phyloP scores from a whole-genome alignment of 1,140 invertebrate genomes.

The Aphaenogaster ashmeadi region DNA sequence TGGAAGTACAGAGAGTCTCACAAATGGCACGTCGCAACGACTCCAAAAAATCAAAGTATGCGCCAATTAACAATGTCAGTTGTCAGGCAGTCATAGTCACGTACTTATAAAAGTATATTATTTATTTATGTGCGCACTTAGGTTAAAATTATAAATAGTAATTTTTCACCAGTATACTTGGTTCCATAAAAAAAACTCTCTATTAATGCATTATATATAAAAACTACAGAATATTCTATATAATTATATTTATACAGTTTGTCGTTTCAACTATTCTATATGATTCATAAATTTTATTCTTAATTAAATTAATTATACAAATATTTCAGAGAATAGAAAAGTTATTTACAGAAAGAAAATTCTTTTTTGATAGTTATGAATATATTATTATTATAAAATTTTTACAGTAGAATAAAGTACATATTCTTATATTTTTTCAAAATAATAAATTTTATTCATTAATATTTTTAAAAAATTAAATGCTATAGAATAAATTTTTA shows the following conservation, averaged over 20 bases:
- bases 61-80: slow-evolving; percentile 84
- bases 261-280: slow-evolving; percentile 67
- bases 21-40: slow-evolving; percentile 79
- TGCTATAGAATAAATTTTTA: background rate
- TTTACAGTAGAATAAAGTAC: background rate
- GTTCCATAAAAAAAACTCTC: slow-evolving; percentile 61
- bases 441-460: slow-evolving; percentile 27
- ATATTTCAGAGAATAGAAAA: slow-evolving; percentile 5
- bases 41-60: slow-evolving; percentile 84
- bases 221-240: slow-evolving; percentile 59
- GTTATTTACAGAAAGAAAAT: background rate
- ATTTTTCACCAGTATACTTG: slow-evolving; percentile 73
- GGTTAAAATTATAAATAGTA: slow-evolving; percentile 73
- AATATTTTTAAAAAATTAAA: background rate
- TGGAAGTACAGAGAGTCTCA: slow-evolving; percentile 76
- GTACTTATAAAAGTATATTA: slow-evolving; percentile 79
- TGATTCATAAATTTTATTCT: slow-evolving; percentile 57
- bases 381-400: background rate
- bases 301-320: slow-evolving; percentile 20
- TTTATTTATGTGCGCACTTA: slow-evolving; percentile 79
- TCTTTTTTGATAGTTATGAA: slow-evolving; percentile 5
- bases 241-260: slow-evolving; percentile 59
- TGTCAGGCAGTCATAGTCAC: slow-evolving; percentile 83
- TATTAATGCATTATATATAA: slow-evolving; percentile 8
- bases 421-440: background rate